phyloP scores from a whole-genome alignment of 1,140 invertebrate species.

The Fopius arisanus region DNA sequence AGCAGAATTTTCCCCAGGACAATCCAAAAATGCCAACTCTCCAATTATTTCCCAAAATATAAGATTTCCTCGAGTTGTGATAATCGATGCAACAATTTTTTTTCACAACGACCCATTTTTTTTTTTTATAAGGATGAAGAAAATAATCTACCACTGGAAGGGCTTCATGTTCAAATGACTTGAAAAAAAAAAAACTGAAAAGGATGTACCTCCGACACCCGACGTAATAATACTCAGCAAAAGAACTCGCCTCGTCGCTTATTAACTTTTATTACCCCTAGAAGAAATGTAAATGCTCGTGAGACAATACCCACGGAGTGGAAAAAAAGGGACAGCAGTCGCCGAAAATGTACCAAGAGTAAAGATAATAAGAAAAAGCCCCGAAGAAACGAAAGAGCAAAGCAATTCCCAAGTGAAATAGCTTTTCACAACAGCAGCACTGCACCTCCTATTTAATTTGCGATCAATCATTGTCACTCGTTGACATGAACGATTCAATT shows the following conservation, averaged over 20 bases:
- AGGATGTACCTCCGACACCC: neutral
- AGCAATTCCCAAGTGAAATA: neutral
- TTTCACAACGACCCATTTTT: no score
- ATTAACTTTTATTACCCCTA: slow-evolving; percentile 17
- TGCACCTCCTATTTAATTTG: neutral
- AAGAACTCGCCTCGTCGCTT: neutral
- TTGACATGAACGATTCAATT: neutral
- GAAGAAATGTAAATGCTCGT: slow-evolving; percentile 20
- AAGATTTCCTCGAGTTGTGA: no score
- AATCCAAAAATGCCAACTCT: no score
- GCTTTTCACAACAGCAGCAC: neutral
- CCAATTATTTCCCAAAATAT: no score
- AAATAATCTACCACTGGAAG: no score
- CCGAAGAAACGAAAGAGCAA: neutral
- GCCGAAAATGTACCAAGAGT: neutral
- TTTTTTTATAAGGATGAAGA: no score
- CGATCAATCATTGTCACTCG: neutral
- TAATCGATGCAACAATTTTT: no score
- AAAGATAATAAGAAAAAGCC: neutral
- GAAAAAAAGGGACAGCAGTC: neutral
- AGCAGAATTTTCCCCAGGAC: no score
- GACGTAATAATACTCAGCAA: neutral
- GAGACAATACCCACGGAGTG: slow-evolving; percentile 10
- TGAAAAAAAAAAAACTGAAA: no score
- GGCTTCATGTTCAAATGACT: no score